Base-by-base conservation (phyloP, 2,797 vertebrate species). In the Chromobotia macracanthus region DNA sequence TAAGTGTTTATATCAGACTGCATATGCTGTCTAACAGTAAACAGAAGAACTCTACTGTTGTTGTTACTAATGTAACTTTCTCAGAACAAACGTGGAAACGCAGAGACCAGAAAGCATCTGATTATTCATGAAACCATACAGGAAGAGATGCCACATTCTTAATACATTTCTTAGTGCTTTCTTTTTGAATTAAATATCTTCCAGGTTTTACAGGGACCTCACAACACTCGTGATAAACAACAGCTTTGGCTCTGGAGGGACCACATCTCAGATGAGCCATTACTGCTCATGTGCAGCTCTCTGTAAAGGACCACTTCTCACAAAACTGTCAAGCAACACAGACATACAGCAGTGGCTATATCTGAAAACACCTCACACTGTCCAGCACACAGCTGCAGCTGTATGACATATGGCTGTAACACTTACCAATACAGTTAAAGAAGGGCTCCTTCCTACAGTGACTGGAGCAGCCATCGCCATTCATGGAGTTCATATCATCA, bases 371-470 rank as follows among this genome's bases (percentile, higher is more conserved):
- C 48, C 23, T 23, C 23, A 19, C 53, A 25, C 53, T 72, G 23
- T 58, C 16, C 12, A 15, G 35, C 6, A 18, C 9, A 0, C 41
- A n/a, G 35, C 8, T 38, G 35, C 5, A 38, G 35, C 35, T 38
- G 35, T 38, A 6, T 38, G 6, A 72, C 53, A 72, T 35, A 72
- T 13, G 19, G 53, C 35, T 44, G 25, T 78, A 53, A 3, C 11
- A 94, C 97, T 94, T 88, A 99, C 98, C 97, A 0, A 98, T 63
- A 72, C 98, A 99, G 87, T 98, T 97, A 90, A 99, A 99, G 89
- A 95, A 96, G 0, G 93, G 25, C 83, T 99, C 98, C 89, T 96
- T 95, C 85, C 87, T 93, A 90, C 98, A 99, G 86, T 96, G 97
- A 46, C 95, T 95, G 60, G 97, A 98, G 85, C 98, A 99, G 77